phyloP scores from a whole-genome alignment of 1,140 invertebrate genomes.

The Acromyrmex charruanus region DNA sequence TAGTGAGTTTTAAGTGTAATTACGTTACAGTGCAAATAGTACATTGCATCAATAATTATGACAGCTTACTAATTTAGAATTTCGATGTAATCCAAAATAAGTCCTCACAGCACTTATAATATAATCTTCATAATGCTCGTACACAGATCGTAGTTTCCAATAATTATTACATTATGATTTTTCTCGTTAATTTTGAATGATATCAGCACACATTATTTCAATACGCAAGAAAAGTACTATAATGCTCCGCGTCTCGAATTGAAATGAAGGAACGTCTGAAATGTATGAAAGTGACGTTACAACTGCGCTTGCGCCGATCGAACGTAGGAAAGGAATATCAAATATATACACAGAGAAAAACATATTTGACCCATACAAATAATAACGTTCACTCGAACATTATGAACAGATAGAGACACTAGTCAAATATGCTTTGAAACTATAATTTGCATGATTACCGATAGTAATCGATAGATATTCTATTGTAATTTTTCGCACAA shows the following conservation, averaged over 20 bases:
- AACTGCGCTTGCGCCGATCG: constrained; percentile 43
- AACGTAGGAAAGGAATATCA: background rate
- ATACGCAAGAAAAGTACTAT: background rate
- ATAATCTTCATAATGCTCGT: background rate
- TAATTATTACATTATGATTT: background rate
- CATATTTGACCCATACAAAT: background rate
- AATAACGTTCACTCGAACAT: background rate
- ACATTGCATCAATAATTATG: background rate
- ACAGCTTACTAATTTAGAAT: background rate
- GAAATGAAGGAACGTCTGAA: constrained; percentile 10
- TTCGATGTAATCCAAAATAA: constrained; percentile 7
- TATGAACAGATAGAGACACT: too few species aligned
- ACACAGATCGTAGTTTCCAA: background rate
- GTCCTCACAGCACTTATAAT: background rate
- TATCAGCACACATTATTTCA: background rate
- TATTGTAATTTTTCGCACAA: background rate
- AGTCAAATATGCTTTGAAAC: too few species aligned
- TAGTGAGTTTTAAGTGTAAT: background rate
- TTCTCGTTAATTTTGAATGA: background rate
- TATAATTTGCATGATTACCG: constrained; percentile 11
- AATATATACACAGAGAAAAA: background rate
- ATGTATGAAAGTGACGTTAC: background rate
- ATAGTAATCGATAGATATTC: background rate
- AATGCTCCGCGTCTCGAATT: background rate
- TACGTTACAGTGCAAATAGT: background rate